Percentiles rank a stretch among this genome's conserved stretches.
phyloP scores from a whole-genome alignment of 1,140 invertebrate species.

The Brachionus plicatilis region DNA sequence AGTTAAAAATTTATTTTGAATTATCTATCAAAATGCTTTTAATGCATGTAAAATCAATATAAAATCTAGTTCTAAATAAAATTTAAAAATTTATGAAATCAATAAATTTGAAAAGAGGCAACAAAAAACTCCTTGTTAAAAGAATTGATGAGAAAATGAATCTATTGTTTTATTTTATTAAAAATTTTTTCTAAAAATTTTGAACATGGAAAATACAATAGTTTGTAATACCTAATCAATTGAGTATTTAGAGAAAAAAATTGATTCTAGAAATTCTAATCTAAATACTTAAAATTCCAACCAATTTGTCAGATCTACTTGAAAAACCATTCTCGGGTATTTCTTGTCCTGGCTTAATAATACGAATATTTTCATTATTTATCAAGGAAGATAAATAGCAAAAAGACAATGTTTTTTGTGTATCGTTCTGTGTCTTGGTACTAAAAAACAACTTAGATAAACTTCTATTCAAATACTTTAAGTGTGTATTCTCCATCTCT shows the following conservation, averaged over 20 bases:
- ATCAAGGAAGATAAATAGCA: constrained; percentile 28
- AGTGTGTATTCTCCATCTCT: not conserved
- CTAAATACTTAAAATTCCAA: constrained; percentile 3
- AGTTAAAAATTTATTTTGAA: not conserved
- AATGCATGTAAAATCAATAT: too few species aligned
- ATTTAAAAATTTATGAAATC: too few species aligned
- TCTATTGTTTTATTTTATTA: too few species aligned
- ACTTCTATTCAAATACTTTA: not conserved
- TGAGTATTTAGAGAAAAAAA: not conserved
- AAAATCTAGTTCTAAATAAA: too few species aligned
- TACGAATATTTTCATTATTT: constrained; percentile 1
- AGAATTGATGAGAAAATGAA: too few species aligned
- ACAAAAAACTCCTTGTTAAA: too few species aligned
- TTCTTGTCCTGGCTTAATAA: not conserved
- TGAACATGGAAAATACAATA: too few species aligned
- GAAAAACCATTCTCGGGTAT: not conserved
- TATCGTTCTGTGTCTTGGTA: not conserved
- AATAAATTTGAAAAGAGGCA: too few species aligned
- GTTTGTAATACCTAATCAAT: too few species aligned
- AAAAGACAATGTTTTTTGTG: not conserved
- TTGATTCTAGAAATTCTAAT: not conserved
- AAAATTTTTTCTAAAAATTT: too few species aligned
- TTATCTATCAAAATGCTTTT: too few species aligned
- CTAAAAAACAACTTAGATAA: not conserved
- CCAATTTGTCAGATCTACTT: not conserved